Conservation (phyloP, 2,113 vertebrate species). For the Dipodomys ordii region DNA sequence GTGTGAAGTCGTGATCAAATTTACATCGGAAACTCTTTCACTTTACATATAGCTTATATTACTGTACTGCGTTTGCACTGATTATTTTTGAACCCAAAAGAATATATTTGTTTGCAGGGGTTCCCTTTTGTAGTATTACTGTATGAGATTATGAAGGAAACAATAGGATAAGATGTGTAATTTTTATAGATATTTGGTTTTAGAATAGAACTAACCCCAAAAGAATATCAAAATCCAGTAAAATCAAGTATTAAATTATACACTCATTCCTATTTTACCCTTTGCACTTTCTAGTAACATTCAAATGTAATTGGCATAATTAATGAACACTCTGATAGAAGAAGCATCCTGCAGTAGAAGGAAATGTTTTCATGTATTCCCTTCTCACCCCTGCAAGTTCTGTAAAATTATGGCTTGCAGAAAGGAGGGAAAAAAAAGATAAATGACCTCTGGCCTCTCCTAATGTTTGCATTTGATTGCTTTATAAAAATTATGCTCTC, state of each 20-base stretch:
- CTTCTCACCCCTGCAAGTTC: background rate
- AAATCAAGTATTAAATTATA: conserved; percentile 47
- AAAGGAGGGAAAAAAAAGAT: background rate
- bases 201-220: conserved; percentile 31
- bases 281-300: conserved; percentile 19
- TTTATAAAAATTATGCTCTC: conserved; percentile 68
- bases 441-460: conserved; percentile 50
- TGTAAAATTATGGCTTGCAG: conserved; percentile 12
- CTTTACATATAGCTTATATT: no score
- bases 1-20: no score
- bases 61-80: no score
- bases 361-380: conserved; percentile 31
- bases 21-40: no score
- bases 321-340: conserved; percentile 23
- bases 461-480: conserved; percentile 36
- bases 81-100: no score
- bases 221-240: background rate
- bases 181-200: conserved; percentile 17
- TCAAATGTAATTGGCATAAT: conserved; percentile 53
- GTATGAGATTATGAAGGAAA: background rate
- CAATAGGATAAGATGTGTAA: background rate
- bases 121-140: background rate
- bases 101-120: no score
- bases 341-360: background rate
- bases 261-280: conserved; percentile 42